These are phyloP conservation scores for Amphipyra berbera DNA, from an alignment of 2,888 invertebrate species.

Conservation along the genomic window DNA sequence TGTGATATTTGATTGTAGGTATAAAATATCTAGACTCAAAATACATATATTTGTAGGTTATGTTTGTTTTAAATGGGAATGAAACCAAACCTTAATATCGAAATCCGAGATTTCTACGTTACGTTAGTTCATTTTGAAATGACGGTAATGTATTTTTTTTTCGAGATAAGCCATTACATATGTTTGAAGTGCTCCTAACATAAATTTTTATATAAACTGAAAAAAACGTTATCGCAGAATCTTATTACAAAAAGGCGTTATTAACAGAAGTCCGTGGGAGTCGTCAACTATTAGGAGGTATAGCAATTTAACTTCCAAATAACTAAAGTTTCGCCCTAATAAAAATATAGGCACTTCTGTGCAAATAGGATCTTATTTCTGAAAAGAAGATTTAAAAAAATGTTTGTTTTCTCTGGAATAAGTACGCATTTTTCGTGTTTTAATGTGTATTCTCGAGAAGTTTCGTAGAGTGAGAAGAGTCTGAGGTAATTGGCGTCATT, in stretches of 20 bases:
- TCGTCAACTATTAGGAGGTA: constrained; percentile 71
- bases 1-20: constrained; percentile 9
- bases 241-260: constrained; percentile 68
- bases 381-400: constrained; percentile 28
- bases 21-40: neutral
- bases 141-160: too few species aligned
- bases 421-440: constrained; percentile 11
- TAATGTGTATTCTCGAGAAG: constrained; percentile 20
- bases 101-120: too few species aligned
- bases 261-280: constrained; percentile 62
- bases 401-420: constrained; percentile 34
- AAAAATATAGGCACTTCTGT: constrained; percentile 53
- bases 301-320: constrained; percentile 81
- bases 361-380: constrained; percentile 43
- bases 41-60: neutral
- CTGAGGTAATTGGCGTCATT: constrained; percentile 4
- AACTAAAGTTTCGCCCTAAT: constrained; percentile 70
- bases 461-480: constrained; percentile 16
- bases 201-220: constrained; percentile 31
- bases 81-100: too few species aligned
- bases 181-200: too few species aligned
- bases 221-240: constrained; percentile 49
- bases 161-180: too few species aligned
- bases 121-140: too few species aligned
- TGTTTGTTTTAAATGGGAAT: too few species aligned